phyloP scores from a whole-genome alignment of 2,797 vertebrate species.

The Sebastes ruberrimus region DNA sequence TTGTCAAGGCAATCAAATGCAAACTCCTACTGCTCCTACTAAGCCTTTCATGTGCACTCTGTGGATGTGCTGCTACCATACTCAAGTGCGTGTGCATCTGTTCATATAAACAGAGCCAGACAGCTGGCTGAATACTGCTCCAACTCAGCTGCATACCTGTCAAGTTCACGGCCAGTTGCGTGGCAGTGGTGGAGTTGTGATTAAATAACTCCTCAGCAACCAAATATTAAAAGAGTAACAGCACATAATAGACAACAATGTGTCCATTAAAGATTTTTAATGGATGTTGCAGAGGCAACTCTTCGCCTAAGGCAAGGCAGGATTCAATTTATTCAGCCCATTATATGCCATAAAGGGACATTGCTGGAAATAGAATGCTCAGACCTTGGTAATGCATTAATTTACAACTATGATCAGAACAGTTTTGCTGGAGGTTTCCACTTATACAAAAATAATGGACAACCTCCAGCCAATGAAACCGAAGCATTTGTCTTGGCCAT shows the following conservation, averaged over 20 bases:
- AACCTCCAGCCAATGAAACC: slow-evolving; percentile 41
- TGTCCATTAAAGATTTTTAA: slow-evolving; percentile 59
- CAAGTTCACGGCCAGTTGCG: slow-evolving; percentile 27
- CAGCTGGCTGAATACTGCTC: slow-evolving; percentile 28
- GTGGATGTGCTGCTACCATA: background rate
- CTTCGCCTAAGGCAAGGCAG: slow-evolving; percentile 46
- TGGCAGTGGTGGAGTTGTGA: slow-evolving; percentile 23
- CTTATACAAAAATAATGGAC: slow-evolving; percentile 58
- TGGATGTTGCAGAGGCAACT: slow-evolving; percentile 52
- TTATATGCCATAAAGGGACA: slow-evolving; percentile 37
- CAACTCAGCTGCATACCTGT: slow-evolving; percentile 25
- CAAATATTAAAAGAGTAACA: slow-evolving; percentile 35
- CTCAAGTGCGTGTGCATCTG: slow-evolving; percentile 26
- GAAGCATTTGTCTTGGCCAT: slow-evolving; percentile 31
- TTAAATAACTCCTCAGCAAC: slow-evolving; percentile 39
- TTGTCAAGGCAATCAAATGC: slow-evolving; percentile 28
- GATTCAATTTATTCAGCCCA: slow-evolving; percentile 62
- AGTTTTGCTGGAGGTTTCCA: slow-evolving; percentile 57
- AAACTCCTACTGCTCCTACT: background rate
- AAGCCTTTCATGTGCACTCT: background rate
- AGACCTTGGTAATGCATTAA: slow-evolving; percentile 60
- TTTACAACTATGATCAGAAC: slow-evolving; percentile 66
- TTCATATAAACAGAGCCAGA: slow-evolving; percentile 25
- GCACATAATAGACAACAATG: slow-evolving; percentile 34
- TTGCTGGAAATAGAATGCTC: slow-evolving; percentile 40